Evolutionary conservation across 1,140 invertebrate genomes (phyloP).

Genomic region (Bactericera cockerelli): DNA sequence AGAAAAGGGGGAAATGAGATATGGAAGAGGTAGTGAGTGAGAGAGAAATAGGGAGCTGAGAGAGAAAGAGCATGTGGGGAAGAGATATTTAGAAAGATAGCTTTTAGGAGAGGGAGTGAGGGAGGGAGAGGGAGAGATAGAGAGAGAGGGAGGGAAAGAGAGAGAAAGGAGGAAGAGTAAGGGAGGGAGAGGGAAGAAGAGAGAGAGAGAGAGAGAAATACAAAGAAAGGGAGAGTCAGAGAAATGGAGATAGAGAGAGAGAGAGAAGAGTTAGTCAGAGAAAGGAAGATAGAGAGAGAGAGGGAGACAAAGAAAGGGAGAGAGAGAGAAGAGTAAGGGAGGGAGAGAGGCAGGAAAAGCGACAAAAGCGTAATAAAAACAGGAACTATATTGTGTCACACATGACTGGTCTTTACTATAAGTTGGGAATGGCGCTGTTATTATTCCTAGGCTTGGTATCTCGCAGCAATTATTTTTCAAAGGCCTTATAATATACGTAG

Average conservation of each 20-base stretch:
- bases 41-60: background rate
- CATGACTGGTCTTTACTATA: too few relatives aligned
- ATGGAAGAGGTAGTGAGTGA: background rate
- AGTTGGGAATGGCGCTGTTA: too few relatives aligned
- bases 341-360: background rate
- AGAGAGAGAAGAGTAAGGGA: background rate
- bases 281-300: background rate
- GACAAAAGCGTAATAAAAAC: too few relatives aligned
- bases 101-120: background rate
- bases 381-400: too few relatives aligned
- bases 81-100: background rate
- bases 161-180: background rate
- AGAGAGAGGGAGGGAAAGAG: background rate
- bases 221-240: background rate
- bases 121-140: background rate
- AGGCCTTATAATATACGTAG: too few relatives aligned
- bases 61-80: background rate
- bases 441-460: too few relatives aligned
- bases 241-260: background rate
- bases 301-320: background rate
- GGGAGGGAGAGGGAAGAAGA: background rate
- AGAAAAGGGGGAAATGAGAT: background rate
- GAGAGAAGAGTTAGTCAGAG: background rate
- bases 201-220: background rate
- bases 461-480: too few relatives aligned